Evolutionary conservation across 2,797 vertebrate genomes (phyloP).

Genomic region (Triplophysa yarkandensis): DNA sequence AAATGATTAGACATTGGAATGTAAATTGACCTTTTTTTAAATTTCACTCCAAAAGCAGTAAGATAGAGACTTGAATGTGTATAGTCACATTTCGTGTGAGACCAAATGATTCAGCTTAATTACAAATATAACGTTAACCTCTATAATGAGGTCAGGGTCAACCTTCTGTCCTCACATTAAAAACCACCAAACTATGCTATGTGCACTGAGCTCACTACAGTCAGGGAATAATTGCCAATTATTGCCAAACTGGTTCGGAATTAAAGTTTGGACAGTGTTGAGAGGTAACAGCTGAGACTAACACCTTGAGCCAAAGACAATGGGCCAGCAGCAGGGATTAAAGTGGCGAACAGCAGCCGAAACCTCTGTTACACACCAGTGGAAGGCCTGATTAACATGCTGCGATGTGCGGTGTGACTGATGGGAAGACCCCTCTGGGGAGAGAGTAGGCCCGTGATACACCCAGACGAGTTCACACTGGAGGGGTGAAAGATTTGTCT

Average conservation of each 20-base stretch:
- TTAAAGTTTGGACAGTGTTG: conserved; percentile 4
- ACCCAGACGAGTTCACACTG: conserved; percentile 1
- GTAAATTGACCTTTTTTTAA: conserved; percentile 27
- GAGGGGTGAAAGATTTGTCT: conserved; percentile 24
- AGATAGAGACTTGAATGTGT: conserved; percentile 55
- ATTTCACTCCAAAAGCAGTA: conserved; percentile 57
- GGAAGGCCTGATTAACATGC: conserved; percentile 15
- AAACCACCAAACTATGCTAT: conserved; percentile 50
- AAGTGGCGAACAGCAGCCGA: conserved; percentile 14
- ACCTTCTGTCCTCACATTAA: conserved; percentile 43
- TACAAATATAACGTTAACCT: conserved; percentile 60
- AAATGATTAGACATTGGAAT: not conserved
- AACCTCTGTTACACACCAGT: conserved; percentile 32
- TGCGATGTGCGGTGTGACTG: not conserved
- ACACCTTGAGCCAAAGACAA: conserved; percentile 32
- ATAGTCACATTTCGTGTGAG: conserved; percentile 61
- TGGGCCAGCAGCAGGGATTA: conserved; percentile 24
- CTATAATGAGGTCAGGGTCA: conserved; percentile 40
- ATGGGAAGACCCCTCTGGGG: conserved; percentile 9
- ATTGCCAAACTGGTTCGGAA: conserved; percentile 37
- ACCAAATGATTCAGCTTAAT: conserved; percentile 59
- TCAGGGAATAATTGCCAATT: conserved; percentile 44
- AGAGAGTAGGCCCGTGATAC: conserved; percentile 4
- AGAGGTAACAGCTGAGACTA: conserved; percentile 28
- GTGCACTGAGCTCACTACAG: conserved; percentile 30